phyloP scores from a whole-genome alignment of 2,888 invertebrate genomes.

The Tenodera sinensis region DNA sequence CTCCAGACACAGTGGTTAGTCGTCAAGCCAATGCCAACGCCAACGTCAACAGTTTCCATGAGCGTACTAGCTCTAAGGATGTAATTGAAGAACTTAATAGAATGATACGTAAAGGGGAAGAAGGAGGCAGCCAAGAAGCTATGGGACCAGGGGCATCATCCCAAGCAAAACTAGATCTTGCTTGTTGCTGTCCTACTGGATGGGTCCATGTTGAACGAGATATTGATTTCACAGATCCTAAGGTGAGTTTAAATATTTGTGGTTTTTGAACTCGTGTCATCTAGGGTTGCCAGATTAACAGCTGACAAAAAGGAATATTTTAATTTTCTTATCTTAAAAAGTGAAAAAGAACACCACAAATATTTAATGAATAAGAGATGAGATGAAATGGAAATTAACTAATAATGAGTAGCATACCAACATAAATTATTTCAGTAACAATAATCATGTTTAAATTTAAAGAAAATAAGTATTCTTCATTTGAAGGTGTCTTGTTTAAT shows the following conservation, averaged over 20 bases:
- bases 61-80: constrained; percentile 70
- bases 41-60: constrained; percentile 63
- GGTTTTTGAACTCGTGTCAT: not conserved
- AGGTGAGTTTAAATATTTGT: constrained; percentile 50
- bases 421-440: no score
- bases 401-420: no score
- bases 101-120: constrained; percentile 56
- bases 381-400: no score
- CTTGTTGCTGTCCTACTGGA: constrained; percentile 67
- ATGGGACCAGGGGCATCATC: constrained; percentile 34
- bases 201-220: constrained; percentile 78
- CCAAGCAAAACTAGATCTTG: constrained; percentile 54
- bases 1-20: constrained; percentile 67
- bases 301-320: no score
- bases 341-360: no score
- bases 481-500: no score
- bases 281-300: not conserved
- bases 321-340: no score
- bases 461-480: no score
- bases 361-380: no score
- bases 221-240: constrained; percentile 74
- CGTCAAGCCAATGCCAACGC: constrained; percentile 39
- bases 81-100: constrained; percentile 71
- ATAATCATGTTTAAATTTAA: no score
- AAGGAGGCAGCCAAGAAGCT: constrained; percentile 36